Base-by-base conservation (phyloP, 2,888 invertebrate species). In the Drosophila diplacantha region DNA sequence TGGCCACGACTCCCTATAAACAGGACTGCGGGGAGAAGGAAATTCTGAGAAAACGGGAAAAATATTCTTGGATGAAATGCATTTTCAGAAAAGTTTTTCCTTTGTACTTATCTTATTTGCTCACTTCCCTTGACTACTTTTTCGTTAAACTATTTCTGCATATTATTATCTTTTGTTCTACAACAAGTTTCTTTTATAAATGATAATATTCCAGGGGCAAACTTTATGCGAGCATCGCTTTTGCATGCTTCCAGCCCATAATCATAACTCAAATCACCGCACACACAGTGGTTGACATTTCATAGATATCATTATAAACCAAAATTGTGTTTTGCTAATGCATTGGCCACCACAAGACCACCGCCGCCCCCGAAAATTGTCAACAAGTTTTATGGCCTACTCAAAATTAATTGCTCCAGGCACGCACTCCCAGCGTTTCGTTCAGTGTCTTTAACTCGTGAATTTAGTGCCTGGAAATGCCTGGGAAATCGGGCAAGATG, bases 221-320 rank as follows among this genome's bases (percentile, higher is more conserved):
- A 35, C 26, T 35, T 35, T 29, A 35, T 18, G 29, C 6, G 32
- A 44, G 22, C 44, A 24, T 59, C 7, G 18, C 24, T 32, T 59
- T 59, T 29, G 60, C 57, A 34, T 60, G 60, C 34, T 29, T 34
- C 5, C 7, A 8, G 26, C 14, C 38, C 47, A 60, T 60, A 56
- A 60, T 56, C 32, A 46, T 60, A 47, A 60, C 47, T 60, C 46
- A 60, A 71, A 57, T 74, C 62, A 64, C 68, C 72, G 53, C 57
- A 59, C 57, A 55, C 55, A 56, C 50, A 62, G 62, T 60, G 55
- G 67, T 51, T 70, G 75, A 70, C 74, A 72, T 69, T 60, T 63
- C 46, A n/a, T 16, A 57, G 63, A 73, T 75, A 72, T 63, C 59
- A 72, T 72, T 71, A 66, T 60, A 71, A 69, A 54, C 52, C 58